Percentiles rank a stretch among this genome's conserved stretches.
Evolutionary conservation across 1,140 invertebrate genomes (phyloP).

Genomic region (Cydia fagiglandana): DNA sequence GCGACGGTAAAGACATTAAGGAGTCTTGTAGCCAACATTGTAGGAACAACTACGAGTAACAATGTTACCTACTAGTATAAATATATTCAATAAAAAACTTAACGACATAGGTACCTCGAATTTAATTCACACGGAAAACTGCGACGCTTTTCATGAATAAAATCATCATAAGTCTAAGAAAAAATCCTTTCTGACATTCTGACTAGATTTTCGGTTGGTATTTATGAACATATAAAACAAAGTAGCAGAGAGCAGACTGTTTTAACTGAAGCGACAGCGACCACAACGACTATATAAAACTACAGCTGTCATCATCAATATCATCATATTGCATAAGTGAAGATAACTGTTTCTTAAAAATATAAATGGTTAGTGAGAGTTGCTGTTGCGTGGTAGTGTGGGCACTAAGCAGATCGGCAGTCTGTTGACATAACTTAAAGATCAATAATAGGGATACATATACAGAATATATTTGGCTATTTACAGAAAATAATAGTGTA

Average conservation of each 20-base stretch:
- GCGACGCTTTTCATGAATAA: not conserved
- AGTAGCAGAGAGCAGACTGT: not conserved
- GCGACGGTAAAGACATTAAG: slow-evolving; percentile 16
- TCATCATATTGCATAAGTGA: too few relatives aligned
- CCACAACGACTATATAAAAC: too few relatives aligned
- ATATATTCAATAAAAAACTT: not conserved
- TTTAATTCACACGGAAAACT: not conserved
- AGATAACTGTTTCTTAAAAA: too few relatives aligned
- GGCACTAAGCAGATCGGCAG: too few relatives aligned
- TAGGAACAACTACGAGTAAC: not conserved
- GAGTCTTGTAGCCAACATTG: slow-evolving; percentile 2
- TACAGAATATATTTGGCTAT: too few relatives aligned
- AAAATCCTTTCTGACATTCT: not conserved
- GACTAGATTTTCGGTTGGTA: too few relatives aligned
- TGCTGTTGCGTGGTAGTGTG: too few relatives aligned
- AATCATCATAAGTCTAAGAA: not conserved
- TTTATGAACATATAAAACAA: not conserved
- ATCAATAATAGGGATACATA: too few relatives aligned
- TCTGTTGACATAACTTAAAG: too few relatives aligned
- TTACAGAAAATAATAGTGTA: not conserved
- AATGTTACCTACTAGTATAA: not conserved
- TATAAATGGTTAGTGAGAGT: too few relatives aligned
- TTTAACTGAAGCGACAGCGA: too few relatives aligned
- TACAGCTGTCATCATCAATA: too few relatives aligned
- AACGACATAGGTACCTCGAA: not conserved